Conservation (phyloP, 2,888 invertebrate genomes). For the Idaea dimidiata region DNA sequence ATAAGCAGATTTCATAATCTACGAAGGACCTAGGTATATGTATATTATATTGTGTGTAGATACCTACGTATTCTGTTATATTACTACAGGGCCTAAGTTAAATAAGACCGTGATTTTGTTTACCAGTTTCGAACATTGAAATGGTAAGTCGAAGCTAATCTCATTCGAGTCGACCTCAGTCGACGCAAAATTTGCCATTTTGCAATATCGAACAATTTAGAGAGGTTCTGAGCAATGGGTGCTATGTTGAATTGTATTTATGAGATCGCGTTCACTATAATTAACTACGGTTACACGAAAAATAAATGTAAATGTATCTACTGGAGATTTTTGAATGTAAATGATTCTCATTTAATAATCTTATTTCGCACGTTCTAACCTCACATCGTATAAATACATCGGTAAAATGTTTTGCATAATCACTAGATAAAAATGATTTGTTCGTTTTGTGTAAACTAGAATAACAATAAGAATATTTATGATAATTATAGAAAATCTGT, state of each 20-base stretch:
- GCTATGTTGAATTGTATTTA: background rate
- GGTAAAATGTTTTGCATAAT: conserved; percentile 8
- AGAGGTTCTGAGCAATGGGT: background rate
- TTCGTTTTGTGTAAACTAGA: conserved; percentile 13
- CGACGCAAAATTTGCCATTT: conserved; percentile 1
- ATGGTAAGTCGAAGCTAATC: background rate
- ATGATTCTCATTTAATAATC: background rate
- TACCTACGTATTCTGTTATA: too few relatives aligned
- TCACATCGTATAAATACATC: background rate
- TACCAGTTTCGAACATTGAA: background rate
- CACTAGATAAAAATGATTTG: conserved; percentile 4
- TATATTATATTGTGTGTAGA: too few relatives aligned
- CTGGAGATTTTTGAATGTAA: background rate
- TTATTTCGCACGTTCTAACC: background rate
- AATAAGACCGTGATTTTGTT: background rate
- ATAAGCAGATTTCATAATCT: too few relatives aligned
- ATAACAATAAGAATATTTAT: conserved; percentile 17
- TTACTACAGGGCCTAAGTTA: too few relatives aligned
- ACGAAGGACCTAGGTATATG: too few relatives aligned
- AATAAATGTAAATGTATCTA: background rate
- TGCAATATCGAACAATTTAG: background rate
- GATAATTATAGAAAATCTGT: conserved; percentile 17
- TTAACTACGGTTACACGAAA: background rate
- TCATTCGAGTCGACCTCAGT: background rate
- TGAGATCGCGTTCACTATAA: background rate